Conservation (phyloP, 2,888 invertebrate species). For the Lasioglossum malachurum region DNA sequence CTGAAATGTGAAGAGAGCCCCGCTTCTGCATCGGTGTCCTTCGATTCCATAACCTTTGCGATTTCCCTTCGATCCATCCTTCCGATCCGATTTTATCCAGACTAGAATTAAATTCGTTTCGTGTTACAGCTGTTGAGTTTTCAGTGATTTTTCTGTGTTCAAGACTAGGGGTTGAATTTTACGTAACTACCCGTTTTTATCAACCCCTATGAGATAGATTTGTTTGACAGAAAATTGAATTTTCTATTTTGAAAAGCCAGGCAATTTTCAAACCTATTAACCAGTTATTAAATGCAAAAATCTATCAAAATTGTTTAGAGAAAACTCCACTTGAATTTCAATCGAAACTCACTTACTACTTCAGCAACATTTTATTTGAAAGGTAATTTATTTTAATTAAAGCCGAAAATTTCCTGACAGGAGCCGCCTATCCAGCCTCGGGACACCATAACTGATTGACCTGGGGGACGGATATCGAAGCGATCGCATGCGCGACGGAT, state of each 20-base stretch:
- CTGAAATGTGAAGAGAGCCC: constrained; percentile 70
- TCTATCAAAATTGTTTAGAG: not conserved
- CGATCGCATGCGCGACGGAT: constrained; percentile 82
- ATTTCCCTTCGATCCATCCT: not conserved
- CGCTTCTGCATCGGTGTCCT: not conserved
- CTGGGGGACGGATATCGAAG: constrained; percentile 75
- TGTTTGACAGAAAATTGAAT: not conserved
- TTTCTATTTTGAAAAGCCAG: not conserved
- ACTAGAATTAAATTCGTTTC: not conserved
- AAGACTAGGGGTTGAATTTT: too few species aligned
- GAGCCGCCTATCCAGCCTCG: not conserved
- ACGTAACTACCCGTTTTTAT: not conserved
- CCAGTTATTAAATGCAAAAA: not conserved
- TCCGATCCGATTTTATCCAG: not conserved
- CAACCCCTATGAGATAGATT: not conserved
- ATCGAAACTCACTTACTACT: not conserved
- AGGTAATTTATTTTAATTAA: not conserved
- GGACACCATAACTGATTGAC: constrained; percentile 53
- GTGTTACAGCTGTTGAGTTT: not conserved
- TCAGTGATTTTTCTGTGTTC: not conserved
- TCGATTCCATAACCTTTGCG: not conserved
- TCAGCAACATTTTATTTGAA: not conserved
- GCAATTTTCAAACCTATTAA: not conserved
- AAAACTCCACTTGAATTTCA: not conserved
- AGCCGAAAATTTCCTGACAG: not conserved